phyloP scores from a whole-genome alignment of 2,797 vertebrate species.

The Enteromius unitaeniatus region DNA sequence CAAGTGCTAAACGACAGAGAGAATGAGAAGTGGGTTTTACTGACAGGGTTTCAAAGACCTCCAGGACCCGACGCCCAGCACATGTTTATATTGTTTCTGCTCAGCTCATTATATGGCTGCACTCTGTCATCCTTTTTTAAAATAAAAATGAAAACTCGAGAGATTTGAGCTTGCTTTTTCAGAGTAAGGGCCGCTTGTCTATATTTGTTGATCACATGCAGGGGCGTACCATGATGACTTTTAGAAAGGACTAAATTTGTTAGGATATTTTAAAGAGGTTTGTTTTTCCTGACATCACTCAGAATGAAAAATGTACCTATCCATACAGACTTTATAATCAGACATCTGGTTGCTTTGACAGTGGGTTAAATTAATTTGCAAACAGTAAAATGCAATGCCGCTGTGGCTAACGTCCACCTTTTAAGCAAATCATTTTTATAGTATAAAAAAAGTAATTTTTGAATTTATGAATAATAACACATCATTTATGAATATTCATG shows the following conservation, averaged over 20 bases:
- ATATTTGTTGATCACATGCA: not conserved
- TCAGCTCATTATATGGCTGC: constrained; percentile 26
- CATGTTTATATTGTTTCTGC: constrained; percentile 10
- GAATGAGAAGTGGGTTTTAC: constrained; percentile 27
- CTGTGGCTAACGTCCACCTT: not conserved
- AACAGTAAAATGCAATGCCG: not conserved
- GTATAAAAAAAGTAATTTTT: constrained; percentile 2
- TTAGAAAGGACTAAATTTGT: not conserved
- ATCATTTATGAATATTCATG: constrained; percentile 1
- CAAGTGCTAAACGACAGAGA: constrained; percentile 39
- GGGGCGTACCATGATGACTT: not conserved
- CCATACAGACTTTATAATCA: not conserved
- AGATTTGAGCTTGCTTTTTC: not conserved
- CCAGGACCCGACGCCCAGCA: not conserved
- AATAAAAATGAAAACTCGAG: not conserved
- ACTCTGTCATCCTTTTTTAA: not conserved
- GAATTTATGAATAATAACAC: constrained; percentile 34
- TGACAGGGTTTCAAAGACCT: constrained; percentile 29
- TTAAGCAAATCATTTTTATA: not conserved
- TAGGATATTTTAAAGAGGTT: not conserved
- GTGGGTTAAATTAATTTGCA: not conserved
- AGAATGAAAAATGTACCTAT: not conserved
- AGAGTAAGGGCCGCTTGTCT: not conserved
- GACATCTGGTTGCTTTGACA: not conserved
- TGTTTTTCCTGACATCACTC: not conserved